phyloP scores from a whole-genome alignment of 2,888 invertebrate species.

The Lottia gigantea region DNA sequence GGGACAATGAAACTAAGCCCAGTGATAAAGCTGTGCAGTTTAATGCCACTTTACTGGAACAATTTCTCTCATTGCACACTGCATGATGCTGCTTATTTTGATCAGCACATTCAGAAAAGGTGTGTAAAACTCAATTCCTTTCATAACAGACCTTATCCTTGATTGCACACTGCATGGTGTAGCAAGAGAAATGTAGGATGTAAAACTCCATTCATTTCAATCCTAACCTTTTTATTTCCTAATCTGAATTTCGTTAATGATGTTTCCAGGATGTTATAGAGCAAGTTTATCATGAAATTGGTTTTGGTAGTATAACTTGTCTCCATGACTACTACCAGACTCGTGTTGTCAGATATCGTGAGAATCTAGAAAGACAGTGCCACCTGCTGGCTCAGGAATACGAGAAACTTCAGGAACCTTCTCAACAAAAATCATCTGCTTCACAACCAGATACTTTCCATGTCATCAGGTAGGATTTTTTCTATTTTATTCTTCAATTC shows the following conservation, averaged over 20 bases:
- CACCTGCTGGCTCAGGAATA: constrained; percentile 62
- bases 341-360: constrained; percentile 65
- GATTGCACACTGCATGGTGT: too few relatives aligned
- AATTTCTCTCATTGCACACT: too few relatives aligned
- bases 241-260: constrained; percentile 9
- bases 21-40: too few relatives aligned
- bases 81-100: too few relatives aligned
- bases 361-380: constrained; percentile 62
- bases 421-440: constrained; percentile 21
- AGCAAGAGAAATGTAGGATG: too few relatives aligned
- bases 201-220: too few relatives aligned
- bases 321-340: constrained; percentile 74
- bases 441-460: constrained; percentile 48
- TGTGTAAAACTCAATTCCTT: too few relatives aligned
- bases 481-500: too few relatives aligned
- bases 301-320: constrained; percentile 73
- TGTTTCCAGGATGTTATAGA: constrained; percentile 74
- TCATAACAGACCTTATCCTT: too few relatives aligned
- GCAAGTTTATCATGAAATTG: constrained; percentile 74
- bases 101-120: too few relatives aligned
- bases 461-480: constrained; percentile 50
- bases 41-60: too few relatives aligned
- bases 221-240: not conserved
- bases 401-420: constrained; percentile 61
- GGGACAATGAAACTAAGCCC: too few relatives aligned